phyloP scores from a whole-genome alignment of 37 sponge, comb jelly and placozoan species.

The Aphrocallistes beatrix region DNA sequence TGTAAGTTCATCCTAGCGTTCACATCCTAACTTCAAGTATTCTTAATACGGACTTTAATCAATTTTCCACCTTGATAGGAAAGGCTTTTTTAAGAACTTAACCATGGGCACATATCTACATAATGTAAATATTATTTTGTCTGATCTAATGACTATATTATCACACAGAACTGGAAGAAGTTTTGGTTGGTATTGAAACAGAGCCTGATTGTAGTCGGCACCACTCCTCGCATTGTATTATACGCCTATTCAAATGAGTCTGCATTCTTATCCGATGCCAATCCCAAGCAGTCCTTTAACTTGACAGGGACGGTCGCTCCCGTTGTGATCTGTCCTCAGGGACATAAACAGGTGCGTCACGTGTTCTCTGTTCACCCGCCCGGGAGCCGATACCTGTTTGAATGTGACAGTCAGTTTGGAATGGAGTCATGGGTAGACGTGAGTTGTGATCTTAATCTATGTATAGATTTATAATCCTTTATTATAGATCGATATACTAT shows the following conservation, averaged over 20 bases:
- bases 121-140: background rate
- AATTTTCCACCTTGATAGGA: background rate
- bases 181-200: background rate
- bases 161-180: background rate
- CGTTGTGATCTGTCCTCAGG: background rate
- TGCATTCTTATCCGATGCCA: background rate
- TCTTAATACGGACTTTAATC: too few relatives aligned
- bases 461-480: too few relatives aligned
- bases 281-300: background rate
- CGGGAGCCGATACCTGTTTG: background rate
- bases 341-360: background rate
- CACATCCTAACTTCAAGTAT: too few relatives aligned
- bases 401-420: background rate
- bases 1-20: background rate
- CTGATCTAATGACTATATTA: too few relatives aligned
- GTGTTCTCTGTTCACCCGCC: background rate
- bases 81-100: too few relatives aligned
- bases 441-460: background rate
- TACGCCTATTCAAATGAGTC: background rate
- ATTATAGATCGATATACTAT: too few relatives aligned
- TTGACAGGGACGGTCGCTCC: background rate
- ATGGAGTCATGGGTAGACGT: background rate
- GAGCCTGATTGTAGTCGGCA: background rate
- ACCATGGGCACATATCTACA: background rate
- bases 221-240: background rate